phyloP scores from a whole-genome alignment of 2,888 invertebrate genomes.

The Zele albiditarsus region DNA sequence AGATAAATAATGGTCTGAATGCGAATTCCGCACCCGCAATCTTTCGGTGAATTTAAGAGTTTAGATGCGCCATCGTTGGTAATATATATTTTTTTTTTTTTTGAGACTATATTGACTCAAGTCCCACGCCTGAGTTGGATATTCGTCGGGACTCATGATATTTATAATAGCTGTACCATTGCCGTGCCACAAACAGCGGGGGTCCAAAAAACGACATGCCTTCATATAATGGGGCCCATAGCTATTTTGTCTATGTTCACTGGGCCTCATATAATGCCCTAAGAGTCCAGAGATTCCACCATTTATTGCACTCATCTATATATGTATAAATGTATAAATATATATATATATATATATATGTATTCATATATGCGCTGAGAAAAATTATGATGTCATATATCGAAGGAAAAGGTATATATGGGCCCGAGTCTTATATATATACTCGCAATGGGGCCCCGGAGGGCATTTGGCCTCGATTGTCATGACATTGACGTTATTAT shows the following conservation, averaged over 20 bases:
- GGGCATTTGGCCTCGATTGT: constrained; percentile 33
- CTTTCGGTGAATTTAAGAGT: background rate
- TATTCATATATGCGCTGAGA: constrained; percentile 16
- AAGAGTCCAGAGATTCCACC: constrained; percentile 34
- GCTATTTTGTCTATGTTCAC: constrained; percentile 61
- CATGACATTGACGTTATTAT: constrained; percentile 25
- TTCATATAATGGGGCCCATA: constrained; percentile 58
- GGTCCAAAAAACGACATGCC: constrained; percentile 65
- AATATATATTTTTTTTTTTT: background rate
- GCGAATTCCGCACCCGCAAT: no score
- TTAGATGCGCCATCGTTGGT: background rate
- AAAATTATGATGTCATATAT: constrained; percentile 44
- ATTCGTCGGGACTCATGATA: constrained; percentile 61
- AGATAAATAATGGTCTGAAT: no score
- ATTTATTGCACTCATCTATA: constrained; percentile 44
- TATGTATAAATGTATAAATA: background rate
- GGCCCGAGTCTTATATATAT: background rate
- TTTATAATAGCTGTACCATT: constrained; percentile 66
- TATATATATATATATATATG: no score
- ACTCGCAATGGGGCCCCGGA: background rate
- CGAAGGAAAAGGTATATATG: background rate
- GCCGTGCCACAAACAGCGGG: constrained; percentile 63
- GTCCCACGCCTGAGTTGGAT: constrained; percentile 18
- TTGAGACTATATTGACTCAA: constrained; percentile 9
- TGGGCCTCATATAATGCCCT: constrained; percentile 39